Evolutionary conservation across 2,797 vertebrate genomes (phyloP), one percentile per base, ranked within the genome.

Genomic region (Enteromius argenteus): DNA sequence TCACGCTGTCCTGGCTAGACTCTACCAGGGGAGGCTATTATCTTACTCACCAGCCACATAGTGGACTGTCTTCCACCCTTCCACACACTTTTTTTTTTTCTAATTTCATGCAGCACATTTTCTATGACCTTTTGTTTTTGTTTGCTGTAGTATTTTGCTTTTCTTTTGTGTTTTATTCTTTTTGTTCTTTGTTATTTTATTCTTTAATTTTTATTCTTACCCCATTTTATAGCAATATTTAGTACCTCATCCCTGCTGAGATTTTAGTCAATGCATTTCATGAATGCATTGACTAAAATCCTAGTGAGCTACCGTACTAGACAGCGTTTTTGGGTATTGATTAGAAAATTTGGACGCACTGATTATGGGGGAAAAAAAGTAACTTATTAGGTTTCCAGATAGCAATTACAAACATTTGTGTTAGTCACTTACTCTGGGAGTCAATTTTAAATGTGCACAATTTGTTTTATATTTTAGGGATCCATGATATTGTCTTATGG

Each of bases 21-120:
- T 66, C 77, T 86, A 84, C 84, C 86, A 81, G 67, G 88, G 85
- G 88, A 87, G 83, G 85, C 86, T 84, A 87, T 89, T 88, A 88
- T 84, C 83, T 84, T 73, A 72, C 72, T 76, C 79, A 74, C 49
- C 60, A 71, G 62, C 68, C 75, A 79, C 44, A 82, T 68, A 83
- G 81, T 76, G 81, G 46, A 68, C 81, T 42, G 72, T 58, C 35
- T 83, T 77, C 49, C 62, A 83, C 46, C 73, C 17, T 42, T 58
- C 23, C 49, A 68, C 21, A 35, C 62, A 32, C 39, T n/a, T 42
- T 49, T 80, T 64, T 51, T 19, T 11, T 17, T 27, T 2, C 32
- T 74, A 58, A n/a, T 64, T 64, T 68, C 30, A 44, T 32, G 60
- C 27, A 64, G 27, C 15, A 32, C 14, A 32, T 44, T 76, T 51